Conservation (phyloP, 1,140 invertebrate species). For the Drosophila orena region DNA sequence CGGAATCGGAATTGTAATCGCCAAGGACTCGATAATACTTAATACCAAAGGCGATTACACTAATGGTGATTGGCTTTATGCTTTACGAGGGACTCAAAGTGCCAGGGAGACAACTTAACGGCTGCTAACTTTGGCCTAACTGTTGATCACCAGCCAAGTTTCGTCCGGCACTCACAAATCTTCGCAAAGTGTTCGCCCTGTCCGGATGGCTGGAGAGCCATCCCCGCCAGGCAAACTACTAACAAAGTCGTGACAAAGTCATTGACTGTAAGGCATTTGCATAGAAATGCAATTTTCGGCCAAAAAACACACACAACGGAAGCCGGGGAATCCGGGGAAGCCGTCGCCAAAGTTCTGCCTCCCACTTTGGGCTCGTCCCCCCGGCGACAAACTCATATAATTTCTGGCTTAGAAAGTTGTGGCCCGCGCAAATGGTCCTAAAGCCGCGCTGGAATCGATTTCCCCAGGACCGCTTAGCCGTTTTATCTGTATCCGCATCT, state of each 20-base stretch:
- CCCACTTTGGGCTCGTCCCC: not conserved
- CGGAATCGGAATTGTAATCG: not conserved
- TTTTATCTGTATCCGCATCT: slow-evolving; percentile 58
- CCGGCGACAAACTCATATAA: slow-evolving; percentile 51
- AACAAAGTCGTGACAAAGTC: slow-evolving; percentile 81
- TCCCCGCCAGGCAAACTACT: slow-evolving; percentile 60
- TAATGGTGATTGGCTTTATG: slow-evolving; percentile 82
- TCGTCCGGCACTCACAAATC: slow-evolving; percentile 52
- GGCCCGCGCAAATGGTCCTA: slow-evolving; percentile 49
- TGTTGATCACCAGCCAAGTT: slow-evolving; percentile 72
- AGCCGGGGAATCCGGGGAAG: slow-evolving; percentile 35
- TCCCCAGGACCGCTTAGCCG: slow-evolving; percentile 63
- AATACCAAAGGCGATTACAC: slow-evolving; percentile 80
- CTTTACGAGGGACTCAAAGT: slow-evolving; percentile 16
- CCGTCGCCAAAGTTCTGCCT: slow-evolving; percentile 39
- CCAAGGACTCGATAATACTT: slow-evolving; percentile 56
- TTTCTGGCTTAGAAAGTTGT: slow-evolving; percentile 79
- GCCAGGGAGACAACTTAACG: slow-evolving; percentile 53
- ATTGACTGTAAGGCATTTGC: slow-evolving; percentile 80
- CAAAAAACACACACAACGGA: slow-evolving; percentile 39
- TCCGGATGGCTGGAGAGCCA: not conserved
- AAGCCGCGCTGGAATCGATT: slow-evolving; percentile 58
- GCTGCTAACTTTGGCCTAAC: slow-evolving; percentile 71
- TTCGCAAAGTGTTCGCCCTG: slow-evolving; percentile 32
- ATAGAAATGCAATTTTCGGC: slow-evolving; percentile 79